Conservation (phyloP, 2,797 vertebrate species). For the Scolopax bukidnonensis region DNA sequence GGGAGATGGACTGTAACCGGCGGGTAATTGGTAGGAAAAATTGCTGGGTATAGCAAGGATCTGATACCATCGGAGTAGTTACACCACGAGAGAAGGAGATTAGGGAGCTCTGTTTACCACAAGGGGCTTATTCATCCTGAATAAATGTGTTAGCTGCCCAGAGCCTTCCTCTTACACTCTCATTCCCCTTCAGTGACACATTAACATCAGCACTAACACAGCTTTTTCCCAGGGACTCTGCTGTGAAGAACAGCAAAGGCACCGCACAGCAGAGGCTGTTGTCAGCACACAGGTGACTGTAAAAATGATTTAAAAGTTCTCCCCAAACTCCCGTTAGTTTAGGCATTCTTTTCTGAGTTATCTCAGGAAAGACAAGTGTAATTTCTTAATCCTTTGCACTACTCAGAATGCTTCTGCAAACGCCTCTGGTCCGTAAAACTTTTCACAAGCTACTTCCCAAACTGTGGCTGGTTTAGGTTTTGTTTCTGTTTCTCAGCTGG, state of each 20-base stretch:
- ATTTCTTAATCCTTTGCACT: neutral
- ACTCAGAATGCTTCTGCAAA: neutral
- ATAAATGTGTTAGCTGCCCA: slow-evolving; percentile 1
- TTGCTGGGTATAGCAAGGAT: neutral
- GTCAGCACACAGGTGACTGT: neutral
- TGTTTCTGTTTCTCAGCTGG: neutral
- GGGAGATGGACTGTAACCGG: slow-evolving; percentile 11
- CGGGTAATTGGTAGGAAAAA: slow-evolving; percentile 55
- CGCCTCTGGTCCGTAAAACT: neutral
- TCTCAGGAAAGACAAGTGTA: neutral
- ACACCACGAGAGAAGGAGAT: neutral
- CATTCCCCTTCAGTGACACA: neutral
- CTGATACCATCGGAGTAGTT: neutral
- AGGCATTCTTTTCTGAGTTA: neutral
- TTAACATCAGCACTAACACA: neutral
- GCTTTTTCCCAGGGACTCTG: neutral
- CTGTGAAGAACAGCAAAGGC: neutral
- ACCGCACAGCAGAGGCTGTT: neutral
- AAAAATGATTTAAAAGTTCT: neutral
- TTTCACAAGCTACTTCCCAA: neutral
- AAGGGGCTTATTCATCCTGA: slow-evolving; percentile 19
- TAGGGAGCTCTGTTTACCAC: slow-evolving; percentile 27
- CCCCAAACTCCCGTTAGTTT: neutral
- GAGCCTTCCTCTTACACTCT: neutral
- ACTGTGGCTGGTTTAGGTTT: neutral